Percentiles rank a stretch among this genome's conserved stretches.
Conservation (phyloP, 2,888 invertebrate species). For the Gandaritis pyraliata region DNA sequence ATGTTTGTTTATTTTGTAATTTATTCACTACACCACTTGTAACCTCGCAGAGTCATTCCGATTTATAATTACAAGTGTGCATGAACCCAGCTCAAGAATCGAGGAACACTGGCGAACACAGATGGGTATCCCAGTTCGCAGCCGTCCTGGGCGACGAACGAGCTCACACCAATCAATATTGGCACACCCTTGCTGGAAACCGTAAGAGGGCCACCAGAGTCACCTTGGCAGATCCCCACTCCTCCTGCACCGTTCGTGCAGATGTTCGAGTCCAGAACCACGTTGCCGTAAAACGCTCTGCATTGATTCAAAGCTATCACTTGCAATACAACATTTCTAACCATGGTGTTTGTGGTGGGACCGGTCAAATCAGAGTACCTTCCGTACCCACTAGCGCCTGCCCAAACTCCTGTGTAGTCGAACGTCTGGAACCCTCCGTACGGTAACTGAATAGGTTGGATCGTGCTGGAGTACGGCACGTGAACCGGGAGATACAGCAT, state of each 20-base stretch:
- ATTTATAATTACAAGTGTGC: constrained; percentile 44
- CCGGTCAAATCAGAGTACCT: constrained; percentile 61
- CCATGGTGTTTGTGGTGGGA: constrained; percentile 61
- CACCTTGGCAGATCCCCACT: constrained; percentile 71
- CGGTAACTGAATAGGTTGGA: constrained; percentile 61
- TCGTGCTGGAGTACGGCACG: constrained; percentile 51
- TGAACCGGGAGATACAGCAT: constrained; percentile 58
- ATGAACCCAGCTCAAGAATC: constrained; percentile 62
- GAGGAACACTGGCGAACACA: constrained; percentile 64
- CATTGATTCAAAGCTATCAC: constrained; percentile 59
- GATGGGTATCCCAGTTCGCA: constrained; percentile 69
- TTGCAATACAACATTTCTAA: constrained; percentile 61
- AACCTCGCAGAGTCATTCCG: neutral
- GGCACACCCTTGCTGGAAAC: constrained; percentile 52
- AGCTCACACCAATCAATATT: constrained; percentile 68
- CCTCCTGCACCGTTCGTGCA: constrained; percentile 68
- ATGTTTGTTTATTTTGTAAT: neutral
- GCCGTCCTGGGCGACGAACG: constrained; percentile 66
- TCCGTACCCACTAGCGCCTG: constrained; percentile 65
- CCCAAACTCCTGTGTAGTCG: constrained; percentile 55
- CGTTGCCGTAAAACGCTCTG: constrained; percentile 50
- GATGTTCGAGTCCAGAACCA: constrained; percentile 63
- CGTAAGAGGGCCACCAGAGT: constrained; percentile 69
- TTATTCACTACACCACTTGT: neutral
- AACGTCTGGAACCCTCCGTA: constrained; percentile 47